Evolutionary conservation across 2,888 invertebrate genomes (phyloP).

Genomic region (Bugula neritina): DNA sequence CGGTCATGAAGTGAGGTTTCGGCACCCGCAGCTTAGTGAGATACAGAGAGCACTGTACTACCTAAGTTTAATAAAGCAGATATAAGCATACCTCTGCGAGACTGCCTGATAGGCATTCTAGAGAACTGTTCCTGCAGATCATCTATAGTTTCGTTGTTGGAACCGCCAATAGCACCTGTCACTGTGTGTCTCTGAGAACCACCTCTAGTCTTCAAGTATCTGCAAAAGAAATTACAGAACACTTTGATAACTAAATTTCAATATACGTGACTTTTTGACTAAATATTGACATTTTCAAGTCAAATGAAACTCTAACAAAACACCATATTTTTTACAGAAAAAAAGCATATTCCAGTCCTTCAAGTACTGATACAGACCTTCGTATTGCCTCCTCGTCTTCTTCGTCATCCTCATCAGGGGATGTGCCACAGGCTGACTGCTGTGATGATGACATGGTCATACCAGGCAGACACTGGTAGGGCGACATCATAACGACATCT

Average conservation of each 20-base stretch:
- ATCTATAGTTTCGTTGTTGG: slow-evolving; percentile 60
- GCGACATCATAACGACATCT: not conserved
- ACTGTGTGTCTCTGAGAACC: slow-evolving; percentile 68
- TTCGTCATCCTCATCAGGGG: slow-evolving; percentile 21
- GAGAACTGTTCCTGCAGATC: slow-evolving; percentile 54
- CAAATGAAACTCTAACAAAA: too few species aligned
- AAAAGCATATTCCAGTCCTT: too few species aligned
- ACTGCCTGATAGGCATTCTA: slow-evolving; percentile 13
- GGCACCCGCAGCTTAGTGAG: too few species aligned
- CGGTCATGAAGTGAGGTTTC: too few species aligned
- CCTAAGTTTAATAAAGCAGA: too few species aligned
- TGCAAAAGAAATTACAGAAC: slow-evolving; percentile 51
- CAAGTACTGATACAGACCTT: too few species aligned
- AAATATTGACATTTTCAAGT: too few species aligned
- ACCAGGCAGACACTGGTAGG: not conserved
- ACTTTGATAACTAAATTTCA: too few species aligned
- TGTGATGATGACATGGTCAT: not conserved
- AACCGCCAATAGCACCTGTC: slow-evolving; percentile 56
- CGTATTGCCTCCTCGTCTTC: slow-evolving; percentile 23
- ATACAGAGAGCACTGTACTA: too few species aligned
- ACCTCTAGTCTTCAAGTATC: slow-evolving; percentile 73
- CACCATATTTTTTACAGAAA: too few species aligned
- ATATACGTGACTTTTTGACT: too few species aligned
- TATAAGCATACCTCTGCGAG: slow-evolving; percentile 8
- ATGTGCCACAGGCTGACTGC: slow-evolving; percentile 1